These are phyloP conservation scores for Chlorospingus flavigularis DNA, from an alignment of 2,797 vertebrate genomes.

Conservation along the genomic window DNA sequence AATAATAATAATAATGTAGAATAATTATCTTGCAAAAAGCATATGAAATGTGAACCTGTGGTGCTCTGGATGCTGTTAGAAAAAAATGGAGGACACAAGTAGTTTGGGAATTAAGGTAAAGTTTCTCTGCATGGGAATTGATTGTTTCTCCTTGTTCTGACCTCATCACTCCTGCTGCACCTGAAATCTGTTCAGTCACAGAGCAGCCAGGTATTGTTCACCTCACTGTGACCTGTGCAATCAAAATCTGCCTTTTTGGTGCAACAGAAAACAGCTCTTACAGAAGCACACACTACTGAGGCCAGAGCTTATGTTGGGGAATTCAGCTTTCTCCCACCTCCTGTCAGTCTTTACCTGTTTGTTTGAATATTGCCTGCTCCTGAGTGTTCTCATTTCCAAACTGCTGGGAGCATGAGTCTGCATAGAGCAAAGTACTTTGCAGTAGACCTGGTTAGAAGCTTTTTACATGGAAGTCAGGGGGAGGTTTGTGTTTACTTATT, in stretches of 20 bases:
- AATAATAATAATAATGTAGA: not conserved
- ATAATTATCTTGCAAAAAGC: not conserved
- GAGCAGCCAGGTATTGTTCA: not conserved
- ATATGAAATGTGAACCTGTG: not conserved
- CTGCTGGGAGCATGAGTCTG: not conserved
- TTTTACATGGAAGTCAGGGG: not conserved
- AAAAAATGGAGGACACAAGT: not conserved
- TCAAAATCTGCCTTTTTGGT: not conserved
- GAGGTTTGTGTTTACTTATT: not conserved
- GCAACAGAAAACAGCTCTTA: not conserved
- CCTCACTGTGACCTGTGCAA: not conserved
- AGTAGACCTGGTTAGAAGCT: not conserved
- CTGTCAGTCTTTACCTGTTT: not conserved
- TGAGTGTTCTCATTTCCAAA: not conserved
- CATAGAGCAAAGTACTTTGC: not conserved
- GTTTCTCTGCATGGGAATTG: not conserved
- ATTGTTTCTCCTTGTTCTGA: not conserved
- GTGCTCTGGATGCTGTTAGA: not conserved
- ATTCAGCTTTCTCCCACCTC: not conserved
- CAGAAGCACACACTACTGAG: not conserved
- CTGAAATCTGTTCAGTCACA: not conserved
- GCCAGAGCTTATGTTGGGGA: not conserved
- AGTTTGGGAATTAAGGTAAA: not conserved
- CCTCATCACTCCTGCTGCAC: not conserved
- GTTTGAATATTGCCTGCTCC: not conserved